Evolutionary conservation across 2,797 vertebrate species (phyloP).

Genomic region (Protosalanx chinensis): DNA sequence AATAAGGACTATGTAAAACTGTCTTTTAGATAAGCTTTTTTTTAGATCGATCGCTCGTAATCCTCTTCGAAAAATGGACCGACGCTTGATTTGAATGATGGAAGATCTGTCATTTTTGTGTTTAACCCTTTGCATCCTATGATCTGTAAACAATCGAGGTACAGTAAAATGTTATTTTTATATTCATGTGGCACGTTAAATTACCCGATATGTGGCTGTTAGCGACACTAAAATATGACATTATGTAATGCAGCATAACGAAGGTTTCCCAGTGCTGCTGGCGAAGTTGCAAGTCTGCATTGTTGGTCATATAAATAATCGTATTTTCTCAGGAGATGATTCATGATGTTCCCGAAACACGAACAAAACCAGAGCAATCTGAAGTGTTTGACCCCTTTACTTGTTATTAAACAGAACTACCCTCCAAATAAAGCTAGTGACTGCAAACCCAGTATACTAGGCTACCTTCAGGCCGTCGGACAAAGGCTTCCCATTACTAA

Average conservation of each 20-base stretch:
- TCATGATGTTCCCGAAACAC: not conserved
- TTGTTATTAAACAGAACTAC: not conserved
- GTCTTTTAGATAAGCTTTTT: constrained; percentile 6
- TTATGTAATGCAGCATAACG: not conserved
- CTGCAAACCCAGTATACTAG: not conserved
- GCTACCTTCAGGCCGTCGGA: not conserved
- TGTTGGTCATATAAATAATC: not conserved
- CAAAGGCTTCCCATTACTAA: not conserved
- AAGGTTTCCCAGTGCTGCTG: not conserved
- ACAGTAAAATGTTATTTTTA: constrained; percentile 48
- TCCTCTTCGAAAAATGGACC: constrained; percentile 51
- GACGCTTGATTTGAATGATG: constrained; percentile 66
- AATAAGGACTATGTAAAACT: not conserved
- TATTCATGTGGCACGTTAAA: not conserved
- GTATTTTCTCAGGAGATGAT: not conserved
- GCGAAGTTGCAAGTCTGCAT: not conserved
- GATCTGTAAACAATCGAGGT: constrained; percentile 72
- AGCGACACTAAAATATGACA: too few species aligned
- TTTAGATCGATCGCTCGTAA: constrained; percentile 29
- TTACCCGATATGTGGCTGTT: not conserved
- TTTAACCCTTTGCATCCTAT: constrained; percentile 73
- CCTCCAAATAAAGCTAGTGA: too few species aligned
- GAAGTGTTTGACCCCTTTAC: not conserved
- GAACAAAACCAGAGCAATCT: not conserved
- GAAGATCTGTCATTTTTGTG: constrained; percentile 66